These are phyloP conservation scores for Tortrix viridana DNA, from an alignment of 2,888 invertebrate species.

Conservation along the genomic window DNA sequence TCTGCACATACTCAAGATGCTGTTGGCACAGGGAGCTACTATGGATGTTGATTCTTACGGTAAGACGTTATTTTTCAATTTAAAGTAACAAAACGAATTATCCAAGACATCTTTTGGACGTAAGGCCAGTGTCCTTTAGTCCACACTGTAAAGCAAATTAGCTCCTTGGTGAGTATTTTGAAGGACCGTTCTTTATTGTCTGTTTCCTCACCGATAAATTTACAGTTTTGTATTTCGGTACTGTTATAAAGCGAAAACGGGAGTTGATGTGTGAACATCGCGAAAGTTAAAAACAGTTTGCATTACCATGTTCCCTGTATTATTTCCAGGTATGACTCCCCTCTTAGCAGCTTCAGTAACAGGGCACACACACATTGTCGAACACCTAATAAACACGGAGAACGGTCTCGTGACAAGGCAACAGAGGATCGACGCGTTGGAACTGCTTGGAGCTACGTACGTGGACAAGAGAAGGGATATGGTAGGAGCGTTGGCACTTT, in stretches of 20 bases:
- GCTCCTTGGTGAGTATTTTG: too few relatives aligned
- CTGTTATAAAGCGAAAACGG: too few relatives aligned
- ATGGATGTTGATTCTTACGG: slow-evolving; percentile 98
- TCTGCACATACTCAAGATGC: slow-evolving; percentile 94
- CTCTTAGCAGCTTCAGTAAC: slow-evolving; percentile 96
- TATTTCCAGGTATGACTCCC: slow-evolving; percentile 93
- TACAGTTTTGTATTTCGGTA: too few relatives aligned
- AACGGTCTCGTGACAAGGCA: slow-evolving; percentile 90
- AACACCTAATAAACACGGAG: slow-evolving; percentile 92
- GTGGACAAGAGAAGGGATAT: slow-evolving; percentile 98
- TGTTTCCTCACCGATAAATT: too few relatives aligned
- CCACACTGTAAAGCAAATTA: too few relatives aligned
- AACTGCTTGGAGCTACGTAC: slow-evolving; percentile 96
- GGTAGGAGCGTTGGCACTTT: slow-evolving; percentile 93
- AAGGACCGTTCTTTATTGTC: too few relatives aligned
- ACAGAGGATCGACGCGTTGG: slow-evolving; percentile 94
- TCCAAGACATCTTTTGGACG: too few relatives aligned
- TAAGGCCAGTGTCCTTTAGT: too few relatives aligned
- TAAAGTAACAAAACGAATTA: too few relatives aligned
- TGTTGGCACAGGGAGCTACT: slow-evolving; percentile 93
- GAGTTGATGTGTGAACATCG: too few relatives aligned
- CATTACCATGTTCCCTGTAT: too few relatives aligned
- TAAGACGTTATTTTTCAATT: slow-evolving; percentile 52
- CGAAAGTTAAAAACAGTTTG: too few relatives aligned
- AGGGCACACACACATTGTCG: slow-evolving; percentile 96